phyloP scores from a whole-genome alignment of 2,797 vertebrate genomes.

The Danio tinwini region DNA sequence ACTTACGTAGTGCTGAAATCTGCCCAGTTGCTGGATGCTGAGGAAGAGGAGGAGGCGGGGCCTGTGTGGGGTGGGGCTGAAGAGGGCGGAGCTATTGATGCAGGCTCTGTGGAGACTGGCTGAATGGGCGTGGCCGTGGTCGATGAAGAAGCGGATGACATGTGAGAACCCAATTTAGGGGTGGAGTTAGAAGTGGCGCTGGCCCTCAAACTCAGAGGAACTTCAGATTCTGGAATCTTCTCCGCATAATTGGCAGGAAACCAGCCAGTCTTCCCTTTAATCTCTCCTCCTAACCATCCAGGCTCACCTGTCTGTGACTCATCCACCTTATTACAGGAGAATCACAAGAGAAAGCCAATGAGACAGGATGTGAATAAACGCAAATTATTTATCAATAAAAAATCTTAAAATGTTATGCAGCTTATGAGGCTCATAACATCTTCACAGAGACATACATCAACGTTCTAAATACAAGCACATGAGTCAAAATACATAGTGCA shows the following conservation, averaged over 20 bases:
- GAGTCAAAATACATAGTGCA: constrained; percentile 8
- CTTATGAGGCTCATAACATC: not conserved
- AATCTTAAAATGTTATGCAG: not conserved
- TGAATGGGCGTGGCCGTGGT: constrained; percentile 72
- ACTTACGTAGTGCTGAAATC: constrained; percentile 98
- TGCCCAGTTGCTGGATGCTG: constrained; percentile 92
- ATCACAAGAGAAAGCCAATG: constrained; percentile 3
- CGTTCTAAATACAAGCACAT: constrained; percentile 1
- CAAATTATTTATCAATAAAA: not conserved
- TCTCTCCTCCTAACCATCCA: constrained; percentile 95
- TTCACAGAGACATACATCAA: not conserved
- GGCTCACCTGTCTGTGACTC: constrained; percentile 98
- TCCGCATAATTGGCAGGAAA: constrained; percentile 98
- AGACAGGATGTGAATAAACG: not conserved
- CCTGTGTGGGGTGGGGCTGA: constrained; percentile 65
- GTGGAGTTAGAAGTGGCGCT: constrained; percentile 71
- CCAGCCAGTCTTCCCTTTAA: constrained; percentile 96
- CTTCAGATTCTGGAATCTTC: constrained; percentile 90
- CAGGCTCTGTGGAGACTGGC: constrained; percentile 63
- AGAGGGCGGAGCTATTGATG: constrained; percentile 60
- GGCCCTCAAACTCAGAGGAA: constrained; percentile 81
- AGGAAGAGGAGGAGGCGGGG: constrained; percentile 71
- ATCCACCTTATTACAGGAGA: constrained; percentile 90
- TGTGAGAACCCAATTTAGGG: constrained; percentile 76
- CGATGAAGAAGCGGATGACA: constrained; percentile 69